Percentiles rank a stretch among this genome's conserved stretches.
phyloP scores from a whole-genome alignment of 1,140 invertebrate species.

The Aleiodes sp. region DNA sequence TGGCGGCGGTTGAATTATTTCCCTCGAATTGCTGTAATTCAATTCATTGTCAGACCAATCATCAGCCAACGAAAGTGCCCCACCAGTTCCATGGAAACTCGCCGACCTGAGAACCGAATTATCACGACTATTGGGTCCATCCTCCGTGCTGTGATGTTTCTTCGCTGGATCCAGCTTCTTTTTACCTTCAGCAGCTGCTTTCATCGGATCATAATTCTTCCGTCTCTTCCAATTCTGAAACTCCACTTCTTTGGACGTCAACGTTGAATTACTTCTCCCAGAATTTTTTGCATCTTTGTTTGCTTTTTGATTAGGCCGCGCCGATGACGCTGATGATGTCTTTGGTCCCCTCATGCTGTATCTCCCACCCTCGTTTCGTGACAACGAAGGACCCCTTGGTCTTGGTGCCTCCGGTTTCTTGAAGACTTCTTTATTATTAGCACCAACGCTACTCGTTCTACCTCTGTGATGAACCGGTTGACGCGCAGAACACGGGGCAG shows the following conservation, averaged over 20 bases:
- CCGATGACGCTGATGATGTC: constrained; percentile 36
- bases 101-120: constrained; percentile 66
- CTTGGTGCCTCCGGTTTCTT: constrained; percentile 50
- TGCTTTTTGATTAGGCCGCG: constrained; percentile 41
- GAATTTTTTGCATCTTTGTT: constrained; percentile 50
- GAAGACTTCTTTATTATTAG: constrained; percentile 42
- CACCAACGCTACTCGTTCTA: constrained; percentile 41
- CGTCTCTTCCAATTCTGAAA: constrained; percentile 92
- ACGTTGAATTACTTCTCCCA: constrained; percentile 71
- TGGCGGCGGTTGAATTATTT: constrained; percentile 49
- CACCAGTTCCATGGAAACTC: constrained; percentile 67
- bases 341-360: constrained; percentile 70
- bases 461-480: constrained; percentile 47
- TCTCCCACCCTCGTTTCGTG: constrained; percentile 72
- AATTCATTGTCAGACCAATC: constrained; percentile 53
- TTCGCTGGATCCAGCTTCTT: constrained; percentile 67
- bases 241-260: constrained; percentile 79
- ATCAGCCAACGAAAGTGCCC: constrained; percentile 48
- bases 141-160: constrained; percentile 50
- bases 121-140: constrained; percentile 53
- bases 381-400: constrained; percentile 60
- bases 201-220: constrained; percentile 91
- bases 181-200: constrained; percentile 83
- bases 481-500: constrained; percentile 36
- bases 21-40: constrained; percentile 45